A percentile compares a stretch with the other conserved stretches of the same genome.
phyloP scores from a whole-genome alignment of 2,113 vertebrate genomes.

The Albula glossodonta region DNA sequence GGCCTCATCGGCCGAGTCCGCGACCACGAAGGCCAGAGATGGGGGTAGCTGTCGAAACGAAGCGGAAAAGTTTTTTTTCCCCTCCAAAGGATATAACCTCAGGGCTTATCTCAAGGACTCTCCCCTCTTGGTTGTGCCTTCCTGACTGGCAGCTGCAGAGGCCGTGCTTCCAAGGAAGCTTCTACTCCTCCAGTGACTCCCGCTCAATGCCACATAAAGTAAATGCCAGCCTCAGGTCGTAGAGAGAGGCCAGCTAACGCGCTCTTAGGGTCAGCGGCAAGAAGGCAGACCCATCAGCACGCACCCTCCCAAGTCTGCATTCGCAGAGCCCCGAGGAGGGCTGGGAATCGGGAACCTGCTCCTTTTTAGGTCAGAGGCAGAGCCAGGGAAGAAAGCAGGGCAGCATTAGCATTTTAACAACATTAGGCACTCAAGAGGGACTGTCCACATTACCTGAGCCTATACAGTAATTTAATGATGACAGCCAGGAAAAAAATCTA shows the following conservation, averaged over 20 bases:
- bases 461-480: conserved; percentile 16
- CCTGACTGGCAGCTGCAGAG: not conserved
- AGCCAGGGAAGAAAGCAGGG: conserved; percentile 15
- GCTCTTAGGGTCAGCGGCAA: not conserved
- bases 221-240: not conserved
- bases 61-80: not conserved
- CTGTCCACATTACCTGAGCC: conserved; percentile 1
- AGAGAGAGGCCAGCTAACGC: not conserved
- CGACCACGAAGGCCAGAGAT: not conserved
- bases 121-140: not conserved
- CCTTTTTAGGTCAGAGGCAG: conserved; percentile 14
- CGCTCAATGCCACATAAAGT: not conserved
- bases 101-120: not conserved
- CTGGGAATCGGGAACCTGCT: not conserved
- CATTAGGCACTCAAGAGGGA: not conserved
- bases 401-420: conserved; percentile 26
- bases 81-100: not conserved
- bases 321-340: not conserved
- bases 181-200: too few relatives aligned
- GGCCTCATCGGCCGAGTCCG: not conserved
- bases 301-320: not conserved
- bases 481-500: conserved; percentile 16
- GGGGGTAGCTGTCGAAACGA: not conserved
- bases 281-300: not conserved
- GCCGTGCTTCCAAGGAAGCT: too few relatives aligned